Evolutionary conservation across 1,140 invertebrate genomes (phyloP).

Genomic region (Scylla paramamosain): DNA sequence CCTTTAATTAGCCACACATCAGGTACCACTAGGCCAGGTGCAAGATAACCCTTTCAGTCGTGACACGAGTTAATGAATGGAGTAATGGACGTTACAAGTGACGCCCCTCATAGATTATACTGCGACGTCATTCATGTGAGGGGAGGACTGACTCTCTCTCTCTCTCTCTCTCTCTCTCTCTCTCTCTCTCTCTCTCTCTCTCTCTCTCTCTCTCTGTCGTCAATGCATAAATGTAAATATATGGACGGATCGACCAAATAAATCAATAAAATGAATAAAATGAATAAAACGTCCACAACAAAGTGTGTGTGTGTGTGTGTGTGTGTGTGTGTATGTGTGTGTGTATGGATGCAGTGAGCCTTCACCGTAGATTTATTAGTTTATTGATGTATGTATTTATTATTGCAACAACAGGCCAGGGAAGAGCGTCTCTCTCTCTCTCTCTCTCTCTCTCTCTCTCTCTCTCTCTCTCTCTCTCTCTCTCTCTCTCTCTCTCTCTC

Average conservation of each 20-base stretch:
- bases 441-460: too few species aligned
- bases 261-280: not conserved
- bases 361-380: not conserved
- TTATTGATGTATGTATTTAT: not conserved
- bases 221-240: not conserved
- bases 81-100: not conserved
- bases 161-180: not conserved
- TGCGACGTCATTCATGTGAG: not conserved
- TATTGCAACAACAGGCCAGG: not conserved
- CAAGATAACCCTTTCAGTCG: not conserved
- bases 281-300: not conserved
- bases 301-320: conserved; percentile 2
- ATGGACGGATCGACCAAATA: not conserved
- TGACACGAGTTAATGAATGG: not conserved
- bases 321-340: not conserved
- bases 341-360: not conserved
- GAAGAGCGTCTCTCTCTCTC: not conserved
- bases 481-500: too few species aligned
- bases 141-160: not conserved
- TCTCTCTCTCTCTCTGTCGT: not conserved
- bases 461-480: too few species aligned
- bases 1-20: not conserved
- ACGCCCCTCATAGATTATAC: not conserved
- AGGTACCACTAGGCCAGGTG: not conserved
- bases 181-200: conserved; percentile 4